Conservation (phyloP, 2,888 invertebrate genomes). For the Drosophila subquinaria region DNA sequence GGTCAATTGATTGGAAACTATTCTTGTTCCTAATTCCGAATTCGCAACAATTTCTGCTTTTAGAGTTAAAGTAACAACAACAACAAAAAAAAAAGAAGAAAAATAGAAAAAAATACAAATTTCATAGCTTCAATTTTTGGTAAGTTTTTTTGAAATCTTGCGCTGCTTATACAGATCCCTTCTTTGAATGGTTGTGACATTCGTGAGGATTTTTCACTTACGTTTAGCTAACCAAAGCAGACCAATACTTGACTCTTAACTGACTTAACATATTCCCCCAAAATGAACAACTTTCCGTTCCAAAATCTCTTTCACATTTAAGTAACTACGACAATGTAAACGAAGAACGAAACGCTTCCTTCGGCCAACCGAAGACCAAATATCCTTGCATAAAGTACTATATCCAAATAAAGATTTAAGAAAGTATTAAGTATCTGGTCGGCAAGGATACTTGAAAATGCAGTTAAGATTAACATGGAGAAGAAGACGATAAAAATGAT, state of each 20-base stretch:
- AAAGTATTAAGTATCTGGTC: background rate
- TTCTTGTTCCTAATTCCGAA: constrained; percentile 3
- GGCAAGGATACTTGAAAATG: constrained; percentile 1
- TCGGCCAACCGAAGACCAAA: constrained; percentile 22
- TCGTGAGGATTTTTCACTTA: constrained; percentile 29
- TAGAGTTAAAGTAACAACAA: background rate
- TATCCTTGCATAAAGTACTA: background rate
- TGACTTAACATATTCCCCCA: constrained; percentile 15
- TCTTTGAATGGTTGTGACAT: constrained; percentile 70
- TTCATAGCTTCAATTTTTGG: background rate
- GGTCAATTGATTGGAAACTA: constrained; percentile 18
- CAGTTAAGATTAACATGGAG: constrained; percentile 2
- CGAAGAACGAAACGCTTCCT: constrained; percentile 4
- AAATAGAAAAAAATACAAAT: background rate
- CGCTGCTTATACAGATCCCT: constrained; percentile 34
- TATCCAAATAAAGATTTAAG: background rate
- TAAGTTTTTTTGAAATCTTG: constrained; percentile 9
- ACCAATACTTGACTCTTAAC: constrained; percentile 39
- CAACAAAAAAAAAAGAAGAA: background rate
- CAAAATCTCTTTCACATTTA: constrained; percentile 20
- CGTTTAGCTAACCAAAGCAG: constrained; percentile 48
- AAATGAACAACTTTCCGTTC: constrained; percentile 12
- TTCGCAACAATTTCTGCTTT: background rate
- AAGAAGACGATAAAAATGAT: constrained; percentile 5
- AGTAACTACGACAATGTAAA: constrained; percentile 2